Evolutionary conservation across 2,888 invertebrate genomes (phyloP), one percentile per base, ranked within the genome.

Genomic region (Mycalesis mineus): DNA sequence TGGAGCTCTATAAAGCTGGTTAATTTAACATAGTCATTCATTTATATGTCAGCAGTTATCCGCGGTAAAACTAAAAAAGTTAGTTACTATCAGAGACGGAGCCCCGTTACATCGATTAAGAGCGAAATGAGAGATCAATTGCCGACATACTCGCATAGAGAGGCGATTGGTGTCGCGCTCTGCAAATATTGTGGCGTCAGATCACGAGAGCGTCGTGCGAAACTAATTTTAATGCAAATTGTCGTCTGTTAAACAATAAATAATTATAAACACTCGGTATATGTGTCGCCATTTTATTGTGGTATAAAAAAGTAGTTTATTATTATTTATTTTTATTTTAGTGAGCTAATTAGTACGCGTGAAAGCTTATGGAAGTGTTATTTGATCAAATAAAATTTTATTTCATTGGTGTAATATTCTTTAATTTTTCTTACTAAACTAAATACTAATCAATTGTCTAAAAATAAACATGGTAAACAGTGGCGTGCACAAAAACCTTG

Each of bases 41-140:
- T 14, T 15, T 0, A 14, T 40, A 9, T 41, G 17, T 14, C 44
- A 44, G 44, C 29, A 45, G 7, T 17, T 41, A 41, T 9, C 8
- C 15, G 40, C 8, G 29, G 13, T 45, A 29, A 31, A 31, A 31
- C 11, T 31, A 13, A 14, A 55, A 28, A 39, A 29, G 14, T 7
- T 40, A 15, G 55, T 37, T 22, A 29, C n/a, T 56, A 47, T 39
- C 33, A 29, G 47, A 54, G 54, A 31, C 51, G 40, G 55, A 49
- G 39, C 58, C 60, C 71, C 70, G 72, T 69, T 71, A 68, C 62
- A 64, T 68, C 70, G 68, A 72, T 74, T 72, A 72, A 60, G 70
- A 68, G 63, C 71, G 67, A 63, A 61, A 57, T 55, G 57, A 61
- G 53, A 57, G 45, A 52, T 54, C 61, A 55, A 58, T 59, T 59